Percentiles rank a stretch among this genome's conserved stretches.
Evolutionary conservation across 37 sponge, comb jelly and placozoan species (phyloP).

Genomic region (Eunapius fragilis): DNA sequence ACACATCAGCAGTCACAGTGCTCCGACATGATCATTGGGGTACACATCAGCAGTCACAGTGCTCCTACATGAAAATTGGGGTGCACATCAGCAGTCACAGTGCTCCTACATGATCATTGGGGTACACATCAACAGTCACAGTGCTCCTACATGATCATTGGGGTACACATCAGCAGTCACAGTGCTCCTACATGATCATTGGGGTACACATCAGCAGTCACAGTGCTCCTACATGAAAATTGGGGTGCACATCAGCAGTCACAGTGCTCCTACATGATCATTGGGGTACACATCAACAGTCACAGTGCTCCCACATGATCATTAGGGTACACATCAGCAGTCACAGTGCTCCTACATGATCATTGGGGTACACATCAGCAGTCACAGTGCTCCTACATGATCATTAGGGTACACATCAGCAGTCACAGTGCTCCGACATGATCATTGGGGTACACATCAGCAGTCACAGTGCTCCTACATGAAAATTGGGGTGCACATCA

Average conservation of each 20-base stretch:
- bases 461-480: not conserved
- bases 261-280: constrained; percentile 3
- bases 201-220: not conserved
- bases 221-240: not conserved
- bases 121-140: not conserved
- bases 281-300: not conserved
- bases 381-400: not conserved
- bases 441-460: not conserved
- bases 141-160: not conserved
- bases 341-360: not conserved
- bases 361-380: not conserved
- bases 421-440: not conserved
- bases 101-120: constrained; percentile 10
- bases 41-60: not conserved
- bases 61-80: not conserved
- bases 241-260: no score
- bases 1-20: no score
- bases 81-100: no score
- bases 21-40: constrained; percentile 6
- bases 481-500: no score
- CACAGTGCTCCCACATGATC: no score
- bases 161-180: no score
- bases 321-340: no score
- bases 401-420: no score
- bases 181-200: constrained; percentile 10